These are phyloP conservation scores for Caenorhabditis uteleia DNA, from an alignment of 2,888 invertebrate species.

Conservation along the genomic window DNA sequence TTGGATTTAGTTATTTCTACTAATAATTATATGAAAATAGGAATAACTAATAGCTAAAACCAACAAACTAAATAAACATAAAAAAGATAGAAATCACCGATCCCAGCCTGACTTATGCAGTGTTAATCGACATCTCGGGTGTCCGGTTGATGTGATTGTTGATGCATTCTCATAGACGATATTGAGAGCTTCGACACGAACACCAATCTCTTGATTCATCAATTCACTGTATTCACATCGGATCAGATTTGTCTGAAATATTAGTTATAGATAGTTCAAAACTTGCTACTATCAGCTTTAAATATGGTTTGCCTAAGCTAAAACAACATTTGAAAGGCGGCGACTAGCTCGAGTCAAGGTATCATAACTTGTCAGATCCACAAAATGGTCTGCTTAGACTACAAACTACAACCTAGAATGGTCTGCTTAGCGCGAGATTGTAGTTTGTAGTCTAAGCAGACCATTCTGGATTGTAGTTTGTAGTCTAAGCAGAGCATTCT, in stretches of 20 bases:
- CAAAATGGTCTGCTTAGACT: too few relatives aligned
- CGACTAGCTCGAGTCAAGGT: too few relatives aligned
- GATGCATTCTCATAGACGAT: slow-evolving; percentile 30
- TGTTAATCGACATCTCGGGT: slow-evolving; percentile 37
- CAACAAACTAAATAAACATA: background rate
- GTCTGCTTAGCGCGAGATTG: too few relatives aligned
- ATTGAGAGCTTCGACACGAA: slow-evolving; percentile 20
- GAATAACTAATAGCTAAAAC: slow-evolving; percentile 3
- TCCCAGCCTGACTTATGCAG: slow-evolving; percentile 43
- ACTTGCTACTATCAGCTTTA: too few relatives aligned
- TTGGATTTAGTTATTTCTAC: background rate
- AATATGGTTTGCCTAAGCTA: too few relatives aligned
- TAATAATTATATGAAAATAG: background rate
- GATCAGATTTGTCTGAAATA: background rate
- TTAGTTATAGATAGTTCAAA: background rate
- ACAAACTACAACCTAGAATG: too few relatives aligned
- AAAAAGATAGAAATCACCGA: slow-evolving; percentile 13
- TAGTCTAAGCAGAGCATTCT: too few relatives aligned
- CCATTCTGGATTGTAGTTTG: too few relatives aligned
- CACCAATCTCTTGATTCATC: slow-evolving; percentile 31
- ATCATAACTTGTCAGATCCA: too few relatives aligned
- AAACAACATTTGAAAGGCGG: too few relatives aligned
- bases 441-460: too few relatives aligned
- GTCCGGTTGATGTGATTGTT: slow-evolving; percentile 20
- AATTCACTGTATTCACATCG: slow-evolving; percentile 25